These are phyloP conservation scores for Halictus ligatus DNA, from an alignment of 2,888 invertebrate species.

Conservation along the genomic window DNA sequence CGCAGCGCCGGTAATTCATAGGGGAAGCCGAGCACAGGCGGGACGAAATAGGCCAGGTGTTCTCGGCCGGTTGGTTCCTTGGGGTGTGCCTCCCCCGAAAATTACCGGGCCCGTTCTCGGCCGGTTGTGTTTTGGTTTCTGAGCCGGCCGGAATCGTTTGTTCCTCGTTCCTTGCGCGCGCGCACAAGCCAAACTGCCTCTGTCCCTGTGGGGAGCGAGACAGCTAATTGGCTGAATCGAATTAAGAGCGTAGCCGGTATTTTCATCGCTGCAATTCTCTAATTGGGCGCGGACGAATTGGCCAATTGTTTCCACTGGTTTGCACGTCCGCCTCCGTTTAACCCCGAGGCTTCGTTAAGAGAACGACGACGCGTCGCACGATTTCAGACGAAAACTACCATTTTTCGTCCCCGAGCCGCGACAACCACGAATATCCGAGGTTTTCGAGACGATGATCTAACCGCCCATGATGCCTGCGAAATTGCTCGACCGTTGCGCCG, in stretches of 20 bases:
- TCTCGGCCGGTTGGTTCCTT: not conserved
- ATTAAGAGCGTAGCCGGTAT: constrained; percentile 76
- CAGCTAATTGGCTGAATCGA: constrained; percentile 81
- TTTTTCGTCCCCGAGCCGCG: not conserved
- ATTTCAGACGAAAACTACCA: constrained; percentile 7
- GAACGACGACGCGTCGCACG: not conserved
- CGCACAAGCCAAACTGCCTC: not conserved
- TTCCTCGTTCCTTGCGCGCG: not conserved
- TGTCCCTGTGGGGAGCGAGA: constrained; percentile 27
- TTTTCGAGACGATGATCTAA: not conserved
- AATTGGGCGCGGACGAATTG: constrained; percentile 81
- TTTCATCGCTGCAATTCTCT: constrained; percentile 79
- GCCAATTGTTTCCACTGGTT: constrained; percentile 81
- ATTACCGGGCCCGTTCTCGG: not conserved
- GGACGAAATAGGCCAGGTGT: not conserved
- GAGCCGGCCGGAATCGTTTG: not conserved
- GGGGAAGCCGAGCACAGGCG: not conserved
- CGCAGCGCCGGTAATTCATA: constrained; percentile 3
- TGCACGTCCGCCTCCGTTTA: constrained; percentile 78
- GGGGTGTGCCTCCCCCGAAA: not conserved
- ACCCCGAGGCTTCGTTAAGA: constrained; percentile 37
- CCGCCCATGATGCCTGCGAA: not conserved
- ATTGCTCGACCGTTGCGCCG: not conserved
- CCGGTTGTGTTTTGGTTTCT: not conserved
- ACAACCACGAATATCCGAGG: not conserved